Conservation (phyloP, 2,888 invertebrate genomes). For the Alviniconcha strummeri region DNA sequence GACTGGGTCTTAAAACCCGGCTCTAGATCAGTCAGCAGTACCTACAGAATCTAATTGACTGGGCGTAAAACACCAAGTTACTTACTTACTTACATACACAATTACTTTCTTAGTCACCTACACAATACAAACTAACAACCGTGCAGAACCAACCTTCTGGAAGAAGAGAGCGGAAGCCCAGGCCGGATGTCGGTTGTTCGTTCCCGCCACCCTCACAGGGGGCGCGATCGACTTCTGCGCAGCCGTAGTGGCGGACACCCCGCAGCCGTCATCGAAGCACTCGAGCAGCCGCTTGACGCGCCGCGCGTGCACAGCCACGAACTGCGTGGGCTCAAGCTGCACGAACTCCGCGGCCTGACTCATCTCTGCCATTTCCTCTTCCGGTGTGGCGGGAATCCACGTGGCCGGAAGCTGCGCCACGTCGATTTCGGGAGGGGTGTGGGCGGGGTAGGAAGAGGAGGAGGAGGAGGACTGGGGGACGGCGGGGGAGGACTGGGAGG, state of each 20-base stretch:
- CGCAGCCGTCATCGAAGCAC: slow-evolving; percentile 50
- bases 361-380: slow-evolving; percentile 43
- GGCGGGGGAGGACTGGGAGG: neutral
- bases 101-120: no score
- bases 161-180: slow-evolving; percentile 54
- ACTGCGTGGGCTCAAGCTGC: slow-evolving; percentile 45
- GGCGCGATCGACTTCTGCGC: slow-evolving; percentile 55
- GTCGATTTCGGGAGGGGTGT: slow-evolving; percentile 37
- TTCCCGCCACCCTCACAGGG: slow-evolving; percentile 48
- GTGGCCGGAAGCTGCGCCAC: slow-evolving; percentile 38
- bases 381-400: slow-evolving; percentile 35
- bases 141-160: slow-evolving; percentile 40
- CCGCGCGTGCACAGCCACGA: slow-evolving; percentile 45
- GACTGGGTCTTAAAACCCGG: no score
- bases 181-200: slow-evolving; percentile 49
- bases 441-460: slow-evolving; percentile 25
- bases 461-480: neutral
- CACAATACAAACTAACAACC: no score
- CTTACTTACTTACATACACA: no score
- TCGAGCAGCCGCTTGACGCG: slow-evolving; percentile 50
- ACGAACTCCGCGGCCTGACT: slow-evolving; percentile 45
- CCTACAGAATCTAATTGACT: no score
- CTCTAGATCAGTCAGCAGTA: no score
- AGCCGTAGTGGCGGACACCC: slow-evolving; percentile 52
- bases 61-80: no score